These are phyloP conservation scores for Ceramica pisi DNA, from an alignment of 2,888 invertebrate genomes.

Conservation along the genomic window DNA sequence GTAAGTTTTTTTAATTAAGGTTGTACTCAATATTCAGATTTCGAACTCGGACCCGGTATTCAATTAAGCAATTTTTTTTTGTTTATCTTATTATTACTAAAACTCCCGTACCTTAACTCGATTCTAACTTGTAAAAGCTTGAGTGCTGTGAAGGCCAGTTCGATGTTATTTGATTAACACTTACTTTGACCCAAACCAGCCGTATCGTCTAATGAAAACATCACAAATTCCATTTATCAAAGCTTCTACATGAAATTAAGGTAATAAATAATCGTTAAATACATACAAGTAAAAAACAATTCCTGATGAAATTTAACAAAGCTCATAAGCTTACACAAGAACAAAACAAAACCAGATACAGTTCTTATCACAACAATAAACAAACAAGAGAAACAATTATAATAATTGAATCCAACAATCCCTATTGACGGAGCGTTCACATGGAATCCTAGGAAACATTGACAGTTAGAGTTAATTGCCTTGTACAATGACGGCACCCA, in stretches of 20 bases:
- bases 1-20: background rate
- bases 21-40: background rate
- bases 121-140: conserved; percentile 14
- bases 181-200: background rate
- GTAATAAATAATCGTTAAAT: background rate
- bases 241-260: background rate
- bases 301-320: background rate
- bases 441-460: conserved; percentile 79
- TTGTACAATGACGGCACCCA: conserved; percentile 79
- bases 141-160: conserved; percentile 15
- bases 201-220: conserved; percentile 13
- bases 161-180: conserved; percentile 5
- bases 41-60: too few species aligned
- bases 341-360: conserved; percentile 31
- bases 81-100: background rate
- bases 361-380: conserved; percentile 54
- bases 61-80: background rate
- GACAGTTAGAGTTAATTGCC: conserved; percentile 82
- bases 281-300: background rate
- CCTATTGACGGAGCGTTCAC: conserved; percentile 73
- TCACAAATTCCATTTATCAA: background rate
- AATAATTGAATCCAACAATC: conserved; percentile 70
- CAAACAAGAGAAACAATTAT: conserved; percentile 62
- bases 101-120: background rate
- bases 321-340: conserved; percentile 12